Evolutionary conservation across 2,113 vertebrate species (phyloP), one percentile per base, ranked within the genome.

Genomic region (Promerops cafer): DNA sequence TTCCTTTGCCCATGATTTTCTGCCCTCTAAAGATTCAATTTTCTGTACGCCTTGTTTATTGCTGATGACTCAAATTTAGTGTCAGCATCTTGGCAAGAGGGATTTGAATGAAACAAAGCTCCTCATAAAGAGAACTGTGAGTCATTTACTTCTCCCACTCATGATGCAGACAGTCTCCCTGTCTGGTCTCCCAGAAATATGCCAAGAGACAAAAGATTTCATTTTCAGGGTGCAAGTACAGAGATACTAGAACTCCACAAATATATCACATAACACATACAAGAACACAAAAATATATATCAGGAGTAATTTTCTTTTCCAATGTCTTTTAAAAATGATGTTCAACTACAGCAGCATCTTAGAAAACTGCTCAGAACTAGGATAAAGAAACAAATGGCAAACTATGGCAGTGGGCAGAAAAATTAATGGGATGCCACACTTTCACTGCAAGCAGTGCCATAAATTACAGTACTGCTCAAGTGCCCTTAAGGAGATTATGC

Each of bases 21-120:
- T 94, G 81, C 87, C 93, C 93, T 96, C 85, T 93, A 93, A 95
- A 96, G 89, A 96, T 96, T 92, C 91, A 96, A 94, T 96, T 96
- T 97, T 97, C 95, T 93, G 77, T 94, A 94, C 21, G 44, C 95
- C 77, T 95, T 96, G 94, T 97, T 98, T 96, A 90, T 94, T 83
- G 96, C 96, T 88, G 97, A 97, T 97, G 97, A 97, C 96, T 98
- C 97, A 97, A 97, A 96, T 96, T 95, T 90, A 84, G 83, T 97
- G 96, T 97, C 95, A 97, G 96, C 95, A 93, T 97, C 95, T 97
- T 98, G 97, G 96, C 97, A 98, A 95, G 92, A 82, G 92, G 93
- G 95, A 97, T 95, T 95, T 96, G 83, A 96, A 97, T 96, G 97
- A 97, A 97, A 97, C 96, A 97, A 97, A 95, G 96, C 93, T 97